Evolutionary conservation across 2,888 invertebrate genomes (phyloP).

Genomic region (Drosophila atripex): DNA sequence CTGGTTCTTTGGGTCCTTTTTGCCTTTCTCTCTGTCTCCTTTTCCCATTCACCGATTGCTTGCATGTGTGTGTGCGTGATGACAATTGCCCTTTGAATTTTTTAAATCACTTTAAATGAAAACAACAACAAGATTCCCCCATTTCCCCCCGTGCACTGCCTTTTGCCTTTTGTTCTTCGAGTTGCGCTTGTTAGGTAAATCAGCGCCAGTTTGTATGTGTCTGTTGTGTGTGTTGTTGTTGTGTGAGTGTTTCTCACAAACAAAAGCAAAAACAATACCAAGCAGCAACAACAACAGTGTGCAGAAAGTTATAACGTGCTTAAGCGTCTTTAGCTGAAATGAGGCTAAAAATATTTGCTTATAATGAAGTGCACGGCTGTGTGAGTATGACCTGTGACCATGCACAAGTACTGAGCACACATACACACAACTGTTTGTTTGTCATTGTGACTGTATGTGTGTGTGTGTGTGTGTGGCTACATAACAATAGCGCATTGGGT

Average conservation of each 20-base stretch:
- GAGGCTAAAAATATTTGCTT: conserved; percentile 73
- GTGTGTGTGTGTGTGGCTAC: conserved; percentile 24
- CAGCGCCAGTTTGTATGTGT: conserved; percentile 67
- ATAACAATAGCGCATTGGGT: conserved; percentile 65
- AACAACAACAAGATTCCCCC: conserved; percentile 66
- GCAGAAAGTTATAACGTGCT: conserved; percentile 72
- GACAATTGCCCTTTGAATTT: conserved; percentile 79
- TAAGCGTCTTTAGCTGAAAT: conserved; percentile 75
- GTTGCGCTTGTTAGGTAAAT: conserved; percentile 76
- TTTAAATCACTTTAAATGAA: conserved; percentile 78
- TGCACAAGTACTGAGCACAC: conserved; percentile 28
- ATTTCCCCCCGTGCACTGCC: conserved; percentile 15
- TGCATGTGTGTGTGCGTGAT: conserved; percentile 35
- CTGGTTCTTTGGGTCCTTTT: conserved; percentile 44
- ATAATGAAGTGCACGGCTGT: conserved; percentile 69
- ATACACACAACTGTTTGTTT: conserved; percentile 18
- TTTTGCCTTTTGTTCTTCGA: conserved; percentile 63
- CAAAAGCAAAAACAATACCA: conserved; percentile 38
- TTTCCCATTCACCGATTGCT: conserved; percentile 19
- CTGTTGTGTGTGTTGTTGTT: conserved; percentile 28
- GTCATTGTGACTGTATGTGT: conserved; percentile 15
- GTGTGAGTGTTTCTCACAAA: conserved; percentile 25
- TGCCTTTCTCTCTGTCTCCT: conserved; percentile 6
- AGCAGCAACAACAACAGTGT: conserved; percentile 41
- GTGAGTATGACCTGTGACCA: conserved; percentile 47